Conservation (phyloP, 2,797 vertebrate species). For the Podargus strigoides region DNA sequence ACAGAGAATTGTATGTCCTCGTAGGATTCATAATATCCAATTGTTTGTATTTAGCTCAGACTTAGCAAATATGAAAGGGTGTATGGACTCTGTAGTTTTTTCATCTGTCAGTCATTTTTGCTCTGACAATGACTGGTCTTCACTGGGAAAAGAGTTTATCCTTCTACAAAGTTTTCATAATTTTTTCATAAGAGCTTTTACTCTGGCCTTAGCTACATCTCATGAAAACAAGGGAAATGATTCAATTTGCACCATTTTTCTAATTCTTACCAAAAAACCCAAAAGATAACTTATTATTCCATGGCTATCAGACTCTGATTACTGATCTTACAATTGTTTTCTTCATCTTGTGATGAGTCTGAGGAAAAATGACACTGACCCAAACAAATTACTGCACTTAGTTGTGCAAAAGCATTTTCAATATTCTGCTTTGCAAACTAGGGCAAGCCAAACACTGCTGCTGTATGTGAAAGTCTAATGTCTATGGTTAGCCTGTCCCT, state of each 20-base stretch:
- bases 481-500: too few relatives aligned
- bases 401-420: not conserved
- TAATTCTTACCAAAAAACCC: too few relatives aligned
- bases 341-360: not conserved
- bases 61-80: not conserved
- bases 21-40: not conserved
- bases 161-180: not conserved
- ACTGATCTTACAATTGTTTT: not conserved
- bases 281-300: too few relatives aligned
- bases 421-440: not conserved
- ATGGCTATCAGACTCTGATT: not conserved
- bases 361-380: constrained; percentile 63
- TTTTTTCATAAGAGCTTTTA: not conserved
- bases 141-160: not conserved
- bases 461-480: not conserved
- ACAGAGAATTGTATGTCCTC: not conserved
- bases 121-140: not conserved
- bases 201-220: not conserved
- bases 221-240: not conserved
- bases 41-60: not conserved
- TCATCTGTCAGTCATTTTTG: not conserved
- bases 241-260: not conserved
- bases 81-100: not conserved
- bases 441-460: not conserved
- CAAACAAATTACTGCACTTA: not conserved